phyloP scores from a whole-genome alignment of 2,113 vertebrate species.

The Gasterosteus nipponicus region DNA sequence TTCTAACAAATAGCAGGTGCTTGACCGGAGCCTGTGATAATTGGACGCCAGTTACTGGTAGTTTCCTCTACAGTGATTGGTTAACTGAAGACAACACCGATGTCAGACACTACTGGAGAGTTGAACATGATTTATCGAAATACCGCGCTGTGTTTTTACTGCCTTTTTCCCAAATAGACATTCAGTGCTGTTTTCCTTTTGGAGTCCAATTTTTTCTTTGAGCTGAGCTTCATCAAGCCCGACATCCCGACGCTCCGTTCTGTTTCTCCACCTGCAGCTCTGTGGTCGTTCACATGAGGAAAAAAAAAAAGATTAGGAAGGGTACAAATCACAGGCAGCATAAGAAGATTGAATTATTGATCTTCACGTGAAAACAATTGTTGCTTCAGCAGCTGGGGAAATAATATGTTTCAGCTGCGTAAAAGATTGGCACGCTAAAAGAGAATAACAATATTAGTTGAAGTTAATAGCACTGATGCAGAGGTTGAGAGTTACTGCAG shows the following conservation, averaged over 20 bases:
- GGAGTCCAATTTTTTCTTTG: not conserved
- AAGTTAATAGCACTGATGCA: not conserved
- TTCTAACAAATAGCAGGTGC: constrained; percentile 42
- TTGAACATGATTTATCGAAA: not conserved
- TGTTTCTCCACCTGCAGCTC: not conserved
- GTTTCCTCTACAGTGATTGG: constrained; percentile 21
- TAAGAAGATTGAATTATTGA: constrained; percentile 11
- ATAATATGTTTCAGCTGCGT: constrained; percentile 9
- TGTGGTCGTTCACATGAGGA: not conserved
- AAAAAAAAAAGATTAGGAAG: not conserved
- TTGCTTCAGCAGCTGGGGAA: constrained; percentile 6
- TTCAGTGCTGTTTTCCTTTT: constrained; percentile 7
- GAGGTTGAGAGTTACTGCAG: not conserved
- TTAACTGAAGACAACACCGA: constrained; percentile 12
- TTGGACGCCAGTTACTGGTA: not conserved
- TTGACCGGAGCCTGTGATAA: constrained; percentile 28
- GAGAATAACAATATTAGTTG: not conserved
- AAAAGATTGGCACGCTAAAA: constrained; percentile 1
- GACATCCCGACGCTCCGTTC: not conserved
- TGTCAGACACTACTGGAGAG: not conserved
- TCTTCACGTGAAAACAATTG: constrained; percentile 8
- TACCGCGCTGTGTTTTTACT: not conserved
- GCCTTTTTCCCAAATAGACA: not conserved
- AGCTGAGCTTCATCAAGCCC: constrained; percentile 16
- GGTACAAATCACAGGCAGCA: constrained; percentile 2